These are phyloP conservation scores for Megaceryle torquata DNA, from an alignment of 2,113 vertebrate species.

Conservation along the genomic window DNA sequence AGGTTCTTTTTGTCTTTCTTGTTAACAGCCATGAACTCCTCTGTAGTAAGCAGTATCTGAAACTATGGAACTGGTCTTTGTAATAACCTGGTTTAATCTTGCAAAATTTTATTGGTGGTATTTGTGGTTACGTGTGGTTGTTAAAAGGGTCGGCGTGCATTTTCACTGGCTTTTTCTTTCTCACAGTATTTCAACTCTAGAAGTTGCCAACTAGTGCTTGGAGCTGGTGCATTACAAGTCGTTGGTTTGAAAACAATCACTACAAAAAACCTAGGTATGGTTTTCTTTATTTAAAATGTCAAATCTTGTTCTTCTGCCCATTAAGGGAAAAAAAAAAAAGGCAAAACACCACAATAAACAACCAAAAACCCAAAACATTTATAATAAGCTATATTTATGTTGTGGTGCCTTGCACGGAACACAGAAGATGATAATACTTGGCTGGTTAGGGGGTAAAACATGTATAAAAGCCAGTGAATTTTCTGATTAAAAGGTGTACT, in stretches of 20 bases:
- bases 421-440: background rate
- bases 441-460: background rate
- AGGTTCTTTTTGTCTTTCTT: background rate
- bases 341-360: no score
- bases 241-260: slow-evolving; percentile 99
- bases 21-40: background rate
- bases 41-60: background rate
- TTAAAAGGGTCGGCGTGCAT: background rate
- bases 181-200: slow-evolving; percentile 97
- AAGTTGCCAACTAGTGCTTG: slow-evolving; percentile 95
- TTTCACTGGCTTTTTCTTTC: background rate
- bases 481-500: background rate
- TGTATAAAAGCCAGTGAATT: background rate
- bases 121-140: background rate
- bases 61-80: background rate
- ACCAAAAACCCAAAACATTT: background rate
- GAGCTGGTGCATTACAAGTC: slow-evolving; percentile 94
- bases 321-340: background rate
- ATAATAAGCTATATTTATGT: background rate
- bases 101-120: background rate
- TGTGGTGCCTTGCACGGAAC: background rate
- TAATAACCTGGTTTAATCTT: background rate
- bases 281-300: background rate
- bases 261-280: slow-evolving; percentile 94
- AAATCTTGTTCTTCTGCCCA: background rate